These are phyloP conservation scores for Dryomyza anilis DNA, from an alignment of 2,888 invertebrate species.

Conservation along the genomic window DNA sequence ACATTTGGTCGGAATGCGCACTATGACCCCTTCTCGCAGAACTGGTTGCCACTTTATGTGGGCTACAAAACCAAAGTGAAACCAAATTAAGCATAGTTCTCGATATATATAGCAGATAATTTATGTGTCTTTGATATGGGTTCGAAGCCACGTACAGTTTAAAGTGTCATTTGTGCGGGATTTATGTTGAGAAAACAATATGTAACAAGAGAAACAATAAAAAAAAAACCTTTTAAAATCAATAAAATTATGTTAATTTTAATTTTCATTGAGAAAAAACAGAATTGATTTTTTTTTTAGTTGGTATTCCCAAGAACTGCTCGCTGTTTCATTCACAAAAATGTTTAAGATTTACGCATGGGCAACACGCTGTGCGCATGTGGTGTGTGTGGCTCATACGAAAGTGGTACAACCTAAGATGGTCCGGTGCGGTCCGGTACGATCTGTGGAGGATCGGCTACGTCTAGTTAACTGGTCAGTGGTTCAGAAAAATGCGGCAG, in stretches of 20 bases:
- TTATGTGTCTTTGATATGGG: not conserved
- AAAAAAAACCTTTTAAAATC: constrained; percentile 28
- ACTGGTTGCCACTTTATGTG: not conserved
- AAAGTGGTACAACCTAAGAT: not conserved
- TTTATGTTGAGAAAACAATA: no score
- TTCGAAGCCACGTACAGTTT: no score
- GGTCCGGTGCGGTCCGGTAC: not conserved
- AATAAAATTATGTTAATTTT: constrained; percentile 34
- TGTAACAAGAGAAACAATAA: not conserved
- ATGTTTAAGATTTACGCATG: constrained; percentile 28
- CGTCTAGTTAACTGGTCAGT: constrained; percentile 4
- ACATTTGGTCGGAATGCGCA: constrained; percentile 21
- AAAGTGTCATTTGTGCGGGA: no score
- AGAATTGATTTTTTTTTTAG: no score
- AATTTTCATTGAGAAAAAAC: constrained; percentile 20
- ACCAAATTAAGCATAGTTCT: no score
- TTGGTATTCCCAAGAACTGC: not conserved
- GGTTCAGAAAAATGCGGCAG: constrained; percentile 7
- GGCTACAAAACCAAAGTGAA: not conserved
- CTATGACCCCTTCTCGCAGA: constrained; percentile 14
- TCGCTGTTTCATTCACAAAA: constrained; percentile 21
- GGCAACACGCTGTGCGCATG: constrained; percentile 33
- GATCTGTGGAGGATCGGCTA: not conserved
- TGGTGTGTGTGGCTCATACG: not conserved
- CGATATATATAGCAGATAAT: no score